phyloP scores from a whole-genome alignment of 2,888 invertebrate genomes.

The Eupithecia subfuscata region DNA sequence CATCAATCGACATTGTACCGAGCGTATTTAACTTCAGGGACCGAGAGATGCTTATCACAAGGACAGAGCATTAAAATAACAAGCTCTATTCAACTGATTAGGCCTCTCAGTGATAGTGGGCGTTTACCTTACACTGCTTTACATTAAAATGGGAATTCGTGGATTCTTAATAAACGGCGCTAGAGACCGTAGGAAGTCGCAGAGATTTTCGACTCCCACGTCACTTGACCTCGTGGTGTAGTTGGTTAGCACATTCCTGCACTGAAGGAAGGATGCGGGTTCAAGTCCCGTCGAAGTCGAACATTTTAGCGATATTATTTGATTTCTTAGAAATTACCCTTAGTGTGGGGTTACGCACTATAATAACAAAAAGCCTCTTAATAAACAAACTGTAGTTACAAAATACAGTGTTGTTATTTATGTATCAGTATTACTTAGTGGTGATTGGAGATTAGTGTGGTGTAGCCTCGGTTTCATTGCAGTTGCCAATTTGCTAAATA shows the following conservation, averaged over 20 bases:
- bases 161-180: no score
- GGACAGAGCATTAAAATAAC: conserved; percentile 40
- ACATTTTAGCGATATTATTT: no score
- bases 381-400: neutral
- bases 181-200: no score
- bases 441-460: neutral
- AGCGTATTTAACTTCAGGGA: conserved; percentile 33
- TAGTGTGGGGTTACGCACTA: no score
- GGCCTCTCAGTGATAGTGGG: conserved; percentile 20
- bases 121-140: conserved; percentile 9
- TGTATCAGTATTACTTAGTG: neutral
- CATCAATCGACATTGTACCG: conserved; percentile 22
- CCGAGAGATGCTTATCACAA: conserved; percentile 43
- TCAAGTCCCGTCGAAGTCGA: no score
- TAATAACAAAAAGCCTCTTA: no score
- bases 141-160: neutral
- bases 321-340: no score
- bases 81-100: conserved; percentile 33
- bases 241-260: no score
- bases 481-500: conserved; percentile 23
- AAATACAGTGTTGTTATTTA: neutral
- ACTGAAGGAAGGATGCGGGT: no score
- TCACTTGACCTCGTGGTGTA: no score
- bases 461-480: conserved; percentile 25
- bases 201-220: no score